A percentile compares a stretch with the other conserved stretches of the same genome.
These are phyloP conservation scores for Saxicola maurus DNA, from an alignment of 2,797 vertebrate genomes.

Conservation along the genomic window DNA sequence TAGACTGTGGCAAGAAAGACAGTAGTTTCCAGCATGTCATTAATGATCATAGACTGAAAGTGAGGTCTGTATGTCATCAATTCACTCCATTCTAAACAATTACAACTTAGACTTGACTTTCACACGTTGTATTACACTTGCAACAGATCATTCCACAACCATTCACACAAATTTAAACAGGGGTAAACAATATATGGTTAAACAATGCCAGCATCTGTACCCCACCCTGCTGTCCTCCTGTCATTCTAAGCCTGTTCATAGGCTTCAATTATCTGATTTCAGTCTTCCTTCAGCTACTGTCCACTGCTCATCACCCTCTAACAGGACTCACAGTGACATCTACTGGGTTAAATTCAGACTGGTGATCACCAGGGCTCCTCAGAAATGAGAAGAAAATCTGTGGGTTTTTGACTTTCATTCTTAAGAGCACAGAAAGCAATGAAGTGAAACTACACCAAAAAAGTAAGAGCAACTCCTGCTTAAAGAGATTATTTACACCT, in stretches of 20 bases:
- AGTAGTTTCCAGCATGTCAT: not conserved
- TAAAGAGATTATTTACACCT: not conserved
- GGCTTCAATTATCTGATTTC: not conserved
- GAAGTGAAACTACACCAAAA: not conserved
- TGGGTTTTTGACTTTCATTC: not conserved
- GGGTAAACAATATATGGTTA: not conserved
- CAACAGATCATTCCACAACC: not conserved
- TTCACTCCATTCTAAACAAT: not conserved
- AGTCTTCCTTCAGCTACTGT: not conserved
- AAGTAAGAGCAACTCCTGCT: not conserved
- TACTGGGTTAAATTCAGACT: slow-evolving; percentile 60
- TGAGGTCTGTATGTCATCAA: not conserved
- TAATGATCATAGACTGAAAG: not conserved
- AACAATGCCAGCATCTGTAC: not conserved
- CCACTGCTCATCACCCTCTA: slow-evolving; percentile 12
- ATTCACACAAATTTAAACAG: not conserved
- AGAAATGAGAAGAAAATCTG: not conserved
- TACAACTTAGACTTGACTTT: not conserved
- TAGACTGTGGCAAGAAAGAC: not conserved
- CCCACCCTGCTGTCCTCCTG: not conserved
- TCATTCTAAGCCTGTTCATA: not conserved
- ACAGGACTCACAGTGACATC: slow-evolving; percentile 68
- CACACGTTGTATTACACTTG: not conserved
- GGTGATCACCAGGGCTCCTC: not conserved
- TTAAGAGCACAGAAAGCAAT: not conserved